Conservation (phyloP, 1,140 invertebrate species). For the Scaptomyza graminum region DNA sequence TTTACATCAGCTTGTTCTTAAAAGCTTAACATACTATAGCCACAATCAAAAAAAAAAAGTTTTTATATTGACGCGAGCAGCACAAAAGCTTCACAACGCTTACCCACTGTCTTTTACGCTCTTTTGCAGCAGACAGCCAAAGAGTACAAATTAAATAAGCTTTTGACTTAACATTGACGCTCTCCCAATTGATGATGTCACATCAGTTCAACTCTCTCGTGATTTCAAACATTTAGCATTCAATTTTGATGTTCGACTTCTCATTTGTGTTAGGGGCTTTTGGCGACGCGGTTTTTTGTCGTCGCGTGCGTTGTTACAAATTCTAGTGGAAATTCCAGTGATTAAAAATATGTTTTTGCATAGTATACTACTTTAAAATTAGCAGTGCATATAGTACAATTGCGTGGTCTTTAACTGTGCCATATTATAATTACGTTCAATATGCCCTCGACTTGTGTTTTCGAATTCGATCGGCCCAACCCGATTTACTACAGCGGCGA, state of each 20-base stretch:
- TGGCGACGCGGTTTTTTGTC: background rate
- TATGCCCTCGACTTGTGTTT: slow-evolving; percentile 61
- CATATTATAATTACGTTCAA: slow-evolving; percentile 3
- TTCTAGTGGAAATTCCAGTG: slow-evolving; percentile 3
- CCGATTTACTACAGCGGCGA: slow-evolving; percentile 73
- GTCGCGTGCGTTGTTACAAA: slow-evolving; percentile 1
- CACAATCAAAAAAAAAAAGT: background rate
- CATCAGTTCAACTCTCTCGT: slow-evolving; percentile 6
- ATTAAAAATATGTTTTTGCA: slow-evolving; percentile 8
- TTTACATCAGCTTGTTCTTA: slow-evolving; percentile 7
- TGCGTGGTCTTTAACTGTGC: background rate
- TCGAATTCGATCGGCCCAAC: slow-evolving; percentile 63
- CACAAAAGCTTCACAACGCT: slow-evolving; percentile 9
- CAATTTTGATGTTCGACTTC: slow-evolving; percentile 12
- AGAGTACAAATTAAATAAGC: slow-evolving; percentile 4
- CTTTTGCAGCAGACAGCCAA: background rate
- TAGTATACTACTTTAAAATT: background rate
- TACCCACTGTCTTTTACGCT: background rate
- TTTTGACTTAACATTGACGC: slow-evolving; percentile 17
- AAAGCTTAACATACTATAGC: background rate
- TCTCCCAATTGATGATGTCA: slow-evolving; percentile 61
- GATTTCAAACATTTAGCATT: slow-evolving; percentile 14
- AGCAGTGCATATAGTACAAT: slow-evolving; percentile 22
- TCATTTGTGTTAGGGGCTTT: slow-evolving; percentile 21
- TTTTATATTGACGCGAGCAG: slow-evolving; percentile 1